phyloP scores from a whole-genome alignment of 37 sponge, comb jelly and placozoan species.

The Geodia barretti region DNA sequence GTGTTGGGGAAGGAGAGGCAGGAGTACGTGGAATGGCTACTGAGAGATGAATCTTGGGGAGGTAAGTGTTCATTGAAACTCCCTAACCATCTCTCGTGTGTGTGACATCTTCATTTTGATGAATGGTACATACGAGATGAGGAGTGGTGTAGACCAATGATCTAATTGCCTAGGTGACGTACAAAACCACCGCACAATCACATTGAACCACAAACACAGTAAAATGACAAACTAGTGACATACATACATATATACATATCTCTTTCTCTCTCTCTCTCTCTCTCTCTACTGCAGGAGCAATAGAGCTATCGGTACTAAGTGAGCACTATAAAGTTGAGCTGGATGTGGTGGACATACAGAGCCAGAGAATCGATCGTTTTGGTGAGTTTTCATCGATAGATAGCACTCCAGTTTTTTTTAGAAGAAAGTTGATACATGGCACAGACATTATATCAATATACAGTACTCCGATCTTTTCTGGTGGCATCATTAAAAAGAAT shows the following conservation, averaged over 20 bases:
- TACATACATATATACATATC: background rate
- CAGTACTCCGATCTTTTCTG: no score
- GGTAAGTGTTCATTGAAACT: constrained; percentile 40
- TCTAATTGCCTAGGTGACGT: no score
- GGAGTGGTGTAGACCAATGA: no score
- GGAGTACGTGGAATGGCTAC: constrained; percentile 69
- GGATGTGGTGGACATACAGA: constrained; percentile 85
- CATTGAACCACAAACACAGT: no score
- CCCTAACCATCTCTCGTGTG: background rate
- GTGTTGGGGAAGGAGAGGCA: constrained; percentile 38
- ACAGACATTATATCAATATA: no score
- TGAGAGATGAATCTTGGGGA: constrained; percentile 70
- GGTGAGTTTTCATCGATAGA: constrained; percentile 46
- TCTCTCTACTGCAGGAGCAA: constrained; percentile 50
- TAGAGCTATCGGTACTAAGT: constrained; percentile 76
- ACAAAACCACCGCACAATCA: no score
- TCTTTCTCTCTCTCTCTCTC: background rate
- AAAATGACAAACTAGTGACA: no score
- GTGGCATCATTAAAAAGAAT: no score
- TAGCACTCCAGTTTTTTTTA: no score
- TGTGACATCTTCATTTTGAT: no score
- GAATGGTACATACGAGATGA: no score
- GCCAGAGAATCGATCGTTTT: constrained; percentile 82
- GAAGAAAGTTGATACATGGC: no score
- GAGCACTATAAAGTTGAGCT: constrained; percentile 67